Evolutionary conservation across 2,113 vertebrate genomes (phyloP).

Genomic region (Sphaerodactylus townsendi): DNA sequence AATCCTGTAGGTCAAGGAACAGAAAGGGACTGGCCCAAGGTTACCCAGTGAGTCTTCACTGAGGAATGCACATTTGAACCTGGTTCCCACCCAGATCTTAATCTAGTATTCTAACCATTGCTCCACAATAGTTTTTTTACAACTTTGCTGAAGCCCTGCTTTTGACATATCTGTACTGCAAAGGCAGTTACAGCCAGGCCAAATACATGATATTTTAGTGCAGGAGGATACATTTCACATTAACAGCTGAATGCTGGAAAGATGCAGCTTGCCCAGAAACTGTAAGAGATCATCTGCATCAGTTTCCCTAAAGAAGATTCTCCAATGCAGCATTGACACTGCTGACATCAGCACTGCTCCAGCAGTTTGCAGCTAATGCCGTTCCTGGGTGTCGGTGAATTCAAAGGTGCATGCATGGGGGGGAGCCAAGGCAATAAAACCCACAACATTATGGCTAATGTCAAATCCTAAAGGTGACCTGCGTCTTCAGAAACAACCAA

Average conservation of each 20-base stretch:
- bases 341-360: slow-evolving; percentile 72
- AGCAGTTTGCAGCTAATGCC: slow-evolving; percentile 51
- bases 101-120: too few relatives aligned
- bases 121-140: too few relatives aligned
- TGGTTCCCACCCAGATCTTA: too few relatives aligned
- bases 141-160: background rate
- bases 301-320: slow-evolving; percentile 53
- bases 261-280: slow-evolving; percentile 11
- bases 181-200: background rate
- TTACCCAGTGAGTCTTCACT: too few relatives aligned
- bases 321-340: slow-evolving; percentile 44
- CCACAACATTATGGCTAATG: slow-evolving; percentile 18
- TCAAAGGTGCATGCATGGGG: background rate
- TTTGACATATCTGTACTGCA: background rate
- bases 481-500: background rate
- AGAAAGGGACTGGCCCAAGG: too few relatives aligned
- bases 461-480: slow-evolving; percentile 7
- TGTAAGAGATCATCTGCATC: slow-evolving; percentile 10
- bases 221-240: slow-evolving; percentile 6
- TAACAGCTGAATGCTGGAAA: background rate
- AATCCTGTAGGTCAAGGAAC: background rate
- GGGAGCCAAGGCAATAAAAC: slow-evolving; percentile 11
- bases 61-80: too few relatives aligned
- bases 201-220: accelerated
- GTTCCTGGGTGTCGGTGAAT: slow-evolving; percentile 22